Evolutionary conservation across 2,797 vertebrate genomes (phyloP).

Genomic region (Squalus acanthias): DNA sequence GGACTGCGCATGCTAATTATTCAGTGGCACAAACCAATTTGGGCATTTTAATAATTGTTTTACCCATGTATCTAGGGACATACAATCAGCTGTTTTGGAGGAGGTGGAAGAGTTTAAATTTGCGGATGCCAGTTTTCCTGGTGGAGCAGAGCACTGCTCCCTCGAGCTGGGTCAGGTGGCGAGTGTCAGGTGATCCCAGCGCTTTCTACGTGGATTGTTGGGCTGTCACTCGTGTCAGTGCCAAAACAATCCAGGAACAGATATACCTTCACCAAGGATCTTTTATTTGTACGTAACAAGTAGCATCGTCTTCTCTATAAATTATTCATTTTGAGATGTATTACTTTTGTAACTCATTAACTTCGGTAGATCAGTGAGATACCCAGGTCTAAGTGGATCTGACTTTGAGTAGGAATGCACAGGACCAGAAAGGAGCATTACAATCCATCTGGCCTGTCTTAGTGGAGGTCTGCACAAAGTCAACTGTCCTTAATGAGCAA

Average conservation of each 20-base stretch:
- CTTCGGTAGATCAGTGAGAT: neutral
- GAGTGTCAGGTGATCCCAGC: neutral
- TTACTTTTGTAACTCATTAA: neutral
- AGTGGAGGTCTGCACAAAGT: neutral
- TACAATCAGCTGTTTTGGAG: neutral
- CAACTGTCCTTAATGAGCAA: neutral
- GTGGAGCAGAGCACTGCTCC: neutral
- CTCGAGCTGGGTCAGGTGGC: neutral
- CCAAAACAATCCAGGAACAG: neutral
- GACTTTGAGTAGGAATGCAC: neutral
- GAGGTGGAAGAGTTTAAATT: neutral
- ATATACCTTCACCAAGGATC: neutral
- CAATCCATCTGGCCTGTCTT: neutral
- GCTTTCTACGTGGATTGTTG: neutral
- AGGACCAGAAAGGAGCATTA: neutral
- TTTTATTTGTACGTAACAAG: neutral
- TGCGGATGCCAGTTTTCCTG: neutral
- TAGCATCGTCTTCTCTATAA: neutral
- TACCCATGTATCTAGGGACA: neutral
- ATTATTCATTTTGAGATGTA: neutral
- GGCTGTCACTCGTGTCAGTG: neutral
- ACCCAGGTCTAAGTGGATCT: neutral
- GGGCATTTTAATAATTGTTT: neutral
- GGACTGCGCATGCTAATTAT: too few species aligned
- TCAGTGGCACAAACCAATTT: neutral